Conservation (phyloP, 2,888 invertebrate species). For the Callimorpha dominula region DNA sequence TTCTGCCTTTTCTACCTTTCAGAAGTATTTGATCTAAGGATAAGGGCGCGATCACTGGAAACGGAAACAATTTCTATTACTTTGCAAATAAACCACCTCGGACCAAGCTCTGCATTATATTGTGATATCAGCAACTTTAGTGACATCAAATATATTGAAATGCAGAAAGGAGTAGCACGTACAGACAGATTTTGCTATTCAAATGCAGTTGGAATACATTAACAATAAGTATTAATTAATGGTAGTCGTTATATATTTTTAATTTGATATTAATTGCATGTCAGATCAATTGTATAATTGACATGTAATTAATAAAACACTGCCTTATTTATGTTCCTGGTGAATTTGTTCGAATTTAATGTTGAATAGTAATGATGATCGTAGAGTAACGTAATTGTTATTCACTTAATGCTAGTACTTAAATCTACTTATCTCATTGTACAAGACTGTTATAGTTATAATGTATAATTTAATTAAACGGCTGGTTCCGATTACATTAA, state of each 20-base stretch:
- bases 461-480: constrained; percentile 24
- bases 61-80: constrained; percentile 27
- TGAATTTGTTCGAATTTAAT: constrained; percentile 2
- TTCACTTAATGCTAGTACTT: constrained; percentile 2
- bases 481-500: constrained; percentile 31
- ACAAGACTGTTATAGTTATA: constrained; percentile 26
- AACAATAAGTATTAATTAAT: constrained; percentile 20
- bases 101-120: constrained; percentile 21
- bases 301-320: background rate
- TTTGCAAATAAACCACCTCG: constrained; percentile 28
- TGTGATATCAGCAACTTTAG: constrained; percentile 36
- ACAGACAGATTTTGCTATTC: constrained; percentile 42
- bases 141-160: constrained; percentile 39
- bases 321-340: background rate
- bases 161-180: constrained; percentile 45
- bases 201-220: constrained; percentile 25
- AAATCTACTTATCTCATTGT: constrained; percentile 21
- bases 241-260: constrained; percentile 13
- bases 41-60: constrained; percentile 7
- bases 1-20: constrained; percentile 1
- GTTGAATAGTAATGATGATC: background rate
- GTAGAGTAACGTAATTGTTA: constrained; percentile 1
- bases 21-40: constrained; percentile 6
- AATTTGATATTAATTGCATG: constrained; percentile 13
- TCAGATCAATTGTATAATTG: background rate